Evolutionary conservation across 2,797 vertebrate species (phyloP).

Genomic region (Rachycentron canadum): DNA sequence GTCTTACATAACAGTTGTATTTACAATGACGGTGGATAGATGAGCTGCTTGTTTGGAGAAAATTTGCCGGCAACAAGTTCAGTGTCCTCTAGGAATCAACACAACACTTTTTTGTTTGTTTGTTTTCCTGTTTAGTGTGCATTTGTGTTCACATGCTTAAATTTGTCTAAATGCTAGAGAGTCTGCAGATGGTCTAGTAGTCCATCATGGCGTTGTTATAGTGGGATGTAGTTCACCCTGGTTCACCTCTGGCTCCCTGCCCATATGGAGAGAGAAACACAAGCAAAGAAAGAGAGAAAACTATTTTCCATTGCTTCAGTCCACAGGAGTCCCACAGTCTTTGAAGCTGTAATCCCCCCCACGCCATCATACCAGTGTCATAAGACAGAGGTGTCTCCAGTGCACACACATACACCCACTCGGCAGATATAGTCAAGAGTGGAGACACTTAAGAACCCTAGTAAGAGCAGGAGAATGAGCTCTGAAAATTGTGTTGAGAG

Average conservation of each 20-base stretch:
- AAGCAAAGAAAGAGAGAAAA: constrained; percentile 18
- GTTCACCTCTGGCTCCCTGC: constrained; percentile 51
- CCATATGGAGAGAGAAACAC: constrained; percentile 31
- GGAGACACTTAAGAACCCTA: constrained; percentile 56
- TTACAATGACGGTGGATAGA: constrained; percentile 43
- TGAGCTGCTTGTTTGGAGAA: constrained; percentile 41
- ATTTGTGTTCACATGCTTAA: constrained; percentile 45
- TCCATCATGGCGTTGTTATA: constrained; percentile 45
- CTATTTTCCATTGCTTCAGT: constrained; percentile 40
- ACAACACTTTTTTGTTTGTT: constrained; percentile 3
- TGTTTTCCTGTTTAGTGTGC: constrained; percentile 10
- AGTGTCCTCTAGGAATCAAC: constrained; percentile 29
- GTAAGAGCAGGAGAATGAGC: constrained; percentile 36
- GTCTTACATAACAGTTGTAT: constrained; percentile 49
- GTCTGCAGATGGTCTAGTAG: constrained; percentile 56
- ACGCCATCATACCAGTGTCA: background rate
- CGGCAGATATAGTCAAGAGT: constrained; percentile 26
- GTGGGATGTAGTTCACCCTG: constrained; percentile 49
- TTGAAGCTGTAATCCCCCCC: constrained; percentile 2
- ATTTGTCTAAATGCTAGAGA: constrained; percentile 37
- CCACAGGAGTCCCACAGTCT: constrained; percentile 12
- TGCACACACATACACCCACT: background rate
- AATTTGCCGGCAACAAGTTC: constrained; percentile 17
- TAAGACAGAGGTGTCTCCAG: constrained; percentile 22
- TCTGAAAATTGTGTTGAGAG: constrained; percentile 54